Percentiles rank a stretch among this genome's conserved stretches.
Conservation (phyloP, 2,888 invertebrate species). For the Scaptomyza cyrtandrae region DNA sequence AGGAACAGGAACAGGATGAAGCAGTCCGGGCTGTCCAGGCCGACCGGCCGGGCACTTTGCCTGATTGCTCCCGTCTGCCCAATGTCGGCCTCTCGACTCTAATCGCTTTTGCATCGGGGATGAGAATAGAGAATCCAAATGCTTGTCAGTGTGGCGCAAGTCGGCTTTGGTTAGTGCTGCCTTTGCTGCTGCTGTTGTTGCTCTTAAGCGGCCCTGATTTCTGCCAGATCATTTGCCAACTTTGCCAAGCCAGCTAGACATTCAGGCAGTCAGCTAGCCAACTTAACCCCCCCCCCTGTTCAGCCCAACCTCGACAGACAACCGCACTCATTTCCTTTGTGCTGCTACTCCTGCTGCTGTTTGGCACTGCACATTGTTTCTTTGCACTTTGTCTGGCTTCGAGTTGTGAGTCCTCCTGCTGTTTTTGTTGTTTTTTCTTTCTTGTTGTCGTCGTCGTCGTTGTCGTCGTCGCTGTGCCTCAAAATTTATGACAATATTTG, state of each 20-base stretch:
- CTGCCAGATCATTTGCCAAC: slow-evolving; percentile 80
- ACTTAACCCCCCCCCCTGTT: neutral
- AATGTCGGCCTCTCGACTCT: slow-evolving; percentile 63
- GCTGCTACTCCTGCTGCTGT: slow-evolving; percentile 24
- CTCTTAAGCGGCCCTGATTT: slow-evolving; percentile 74
- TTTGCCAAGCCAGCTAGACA: slow-evolving; percentile 35
- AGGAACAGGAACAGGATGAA: slow-evolving; percentile 12
- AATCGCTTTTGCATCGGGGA: slow-evolving; percentile 61
- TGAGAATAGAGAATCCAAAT: neutral
- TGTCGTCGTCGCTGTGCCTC: slow-evolving; percentile 45
- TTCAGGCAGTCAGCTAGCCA: slow-evolving; percentile 11
- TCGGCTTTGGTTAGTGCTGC: slow-evolving; percentile 38
- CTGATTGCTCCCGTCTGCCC: slow-evolving; percentile 77
- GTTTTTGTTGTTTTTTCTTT: slow-evolving; percentile 9
- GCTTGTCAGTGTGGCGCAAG: slow-evolving; percentile 33
- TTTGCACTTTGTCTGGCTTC: slow-evolving; percentile 56
- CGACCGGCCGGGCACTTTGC: slow-evolving; percentile 62
- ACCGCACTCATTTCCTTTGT: slow-evolving; percentile 69
- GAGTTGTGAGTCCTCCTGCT: slow-evolving; percentile 8
- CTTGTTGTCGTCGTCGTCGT: slow-evolving; percentile 24
- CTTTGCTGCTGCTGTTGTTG: neutral
- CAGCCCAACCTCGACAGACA: slow-evolving; percentile 32
- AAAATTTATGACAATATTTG: slow-evolving; percentile 81
- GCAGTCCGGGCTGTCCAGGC: slow-evolving; percentile 15
- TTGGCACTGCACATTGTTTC: slow-evolving; percentile 77